These are phyloP conservation scores for Varroa destructor DNA, from an alignment of 1,140 invertebrate species.

Conservation along the genomic window DNA sequence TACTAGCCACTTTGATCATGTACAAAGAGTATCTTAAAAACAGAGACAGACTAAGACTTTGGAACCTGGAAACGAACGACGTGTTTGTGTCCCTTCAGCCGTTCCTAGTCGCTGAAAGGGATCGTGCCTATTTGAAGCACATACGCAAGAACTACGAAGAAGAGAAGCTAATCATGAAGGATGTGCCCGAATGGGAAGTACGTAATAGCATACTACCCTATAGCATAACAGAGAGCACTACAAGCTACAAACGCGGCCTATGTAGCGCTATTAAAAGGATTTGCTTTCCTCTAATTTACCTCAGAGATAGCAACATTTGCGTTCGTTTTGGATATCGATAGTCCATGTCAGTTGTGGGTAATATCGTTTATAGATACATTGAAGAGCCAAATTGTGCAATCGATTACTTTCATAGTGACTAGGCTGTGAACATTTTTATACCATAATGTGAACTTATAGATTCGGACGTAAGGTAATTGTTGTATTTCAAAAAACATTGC, in stretches of 20 bases:
- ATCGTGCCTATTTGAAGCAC: slow-evolving; percentile 65
- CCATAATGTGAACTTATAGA: no score
- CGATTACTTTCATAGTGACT: no score
- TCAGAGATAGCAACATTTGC: neutral
- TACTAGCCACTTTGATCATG: slow-evolving; percentile 31
- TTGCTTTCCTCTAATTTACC: no score
- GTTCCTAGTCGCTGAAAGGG: slow-evolving; percentile 61
- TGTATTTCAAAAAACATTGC: no score
- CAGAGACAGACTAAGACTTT: slow-evolving; percentile 31
- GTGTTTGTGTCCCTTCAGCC: slow-evolving; percentile 58
- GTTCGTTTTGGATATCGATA: neutral
- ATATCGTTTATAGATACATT: neutral
- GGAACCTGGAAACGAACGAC: slow-evolving; percentile 58
- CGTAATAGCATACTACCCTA: no score
- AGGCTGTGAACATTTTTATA: no score
- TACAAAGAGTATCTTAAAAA: slow-evolving; percentile 37
- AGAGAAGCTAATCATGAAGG: slow-evolving; percentile 69
- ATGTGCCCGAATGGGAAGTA: slow-evolving; percentile 67
- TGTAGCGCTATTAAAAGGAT: no score
- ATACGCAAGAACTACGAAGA: slow-evolving; percentile 62
- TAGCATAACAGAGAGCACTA: no score
- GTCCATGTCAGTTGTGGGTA: neutral
- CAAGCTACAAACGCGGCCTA: no score
- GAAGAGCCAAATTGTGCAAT: no score
- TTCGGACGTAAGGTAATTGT: no score